Conservation (phyloP, 1,140 invertebrate genomes). For the Zophobas morio region DNA sequence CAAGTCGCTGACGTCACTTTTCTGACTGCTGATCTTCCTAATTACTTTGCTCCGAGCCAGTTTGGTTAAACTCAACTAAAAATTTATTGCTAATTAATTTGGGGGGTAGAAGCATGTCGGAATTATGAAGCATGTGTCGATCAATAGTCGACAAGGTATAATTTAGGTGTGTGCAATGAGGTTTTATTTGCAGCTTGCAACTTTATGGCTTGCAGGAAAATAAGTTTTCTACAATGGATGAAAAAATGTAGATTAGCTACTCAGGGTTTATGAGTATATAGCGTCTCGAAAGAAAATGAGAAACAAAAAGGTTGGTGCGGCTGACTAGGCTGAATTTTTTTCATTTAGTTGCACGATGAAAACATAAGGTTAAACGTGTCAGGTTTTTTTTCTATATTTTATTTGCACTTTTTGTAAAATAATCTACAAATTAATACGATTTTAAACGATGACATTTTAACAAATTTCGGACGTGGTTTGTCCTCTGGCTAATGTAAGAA, state of each 20-base stretch:
- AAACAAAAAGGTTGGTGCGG: too few relatives aligned
- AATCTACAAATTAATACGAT: too few relatives aligned
- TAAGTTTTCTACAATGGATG: background rate
- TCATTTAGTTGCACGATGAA: too few relatives aligned
- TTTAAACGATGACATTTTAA: too few relatives aligned
- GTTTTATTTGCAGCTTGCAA: background rate
- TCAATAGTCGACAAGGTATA: conserved; percentile 17
- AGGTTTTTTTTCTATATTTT: too few relatives aligned
- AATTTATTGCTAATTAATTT: conserved; percentile 59
- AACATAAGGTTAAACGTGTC: too few relatives aligned
- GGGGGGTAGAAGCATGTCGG: background rate
- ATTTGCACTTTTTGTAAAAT: too few relatives aligned
- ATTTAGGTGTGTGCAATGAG: background rate
- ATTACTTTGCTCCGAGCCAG: conserved; percentile 50
- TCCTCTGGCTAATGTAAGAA: too few relatives aligned
- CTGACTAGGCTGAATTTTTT: too few relatives aligned
- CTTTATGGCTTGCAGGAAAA: background rate
- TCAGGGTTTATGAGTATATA: background rate
- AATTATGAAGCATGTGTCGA: conserved; percentile 13
- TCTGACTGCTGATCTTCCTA: conserved; percentile 53
- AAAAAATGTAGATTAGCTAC: background rate
- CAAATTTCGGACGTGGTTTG: too few relatives aligned
- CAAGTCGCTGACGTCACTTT: conserved; percentile 55
- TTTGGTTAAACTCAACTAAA: conserved; percentile 49
- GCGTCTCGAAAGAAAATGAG: too few relatives aligned